Evolutionary conservation across 2,888 invertebrate genomes (phyloP), one percentile per base, ranked within the genome.

Genomic region (Napeogenes inachia): DNA sequence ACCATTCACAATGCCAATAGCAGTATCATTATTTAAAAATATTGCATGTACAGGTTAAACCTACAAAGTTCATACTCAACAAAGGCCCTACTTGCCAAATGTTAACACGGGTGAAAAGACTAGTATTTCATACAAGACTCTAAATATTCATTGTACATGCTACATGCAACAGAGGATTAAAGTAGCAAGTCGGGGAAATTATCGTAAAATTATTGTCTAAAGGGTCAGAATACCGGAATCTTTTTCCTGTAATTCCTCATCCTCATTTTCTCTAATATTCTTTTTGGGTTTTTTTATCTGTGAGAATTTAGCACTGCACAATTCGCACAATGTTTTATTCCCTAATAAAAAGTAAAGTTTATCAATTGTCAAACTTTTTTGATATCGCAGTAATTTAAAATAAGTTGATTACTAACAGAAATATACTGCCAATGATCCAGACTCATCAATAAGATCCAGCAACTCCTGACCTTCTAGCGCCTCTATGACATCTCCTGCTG

Each of bases 241-340:
- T 75, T 71, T 72, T 70, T 88, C 87, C 72, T 75, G 82, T 69
- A 77, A 82, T 73, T 89, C 90, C 73, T 89, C 90, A 50, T 87
- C 89, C 60, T 85, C 86, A 63, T 80, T 79, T 65, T 85, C 87
- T 75, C 91, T 92, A 71, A 88, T 88, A 77, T 89, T 89, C 91
- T 93, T 93, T 92, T 94, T 94, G 75, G 92, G 87, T 89, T 93
- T 95, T 91, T 94, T 94, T 85, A 92, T 91, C 65, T 63, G 63
- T 56, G 69, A 67, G 75, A 93, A 92, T 91, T 94, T 95, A 74
- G 94, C 92, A 91, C 92, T 94, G 93, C 96, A 96, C 85, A 94
- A 92, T 89, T 96, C 96, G 90, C 96, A 96, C 85, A 95, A 93
- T 78, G 96, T 96, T 94, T 95, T 96, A 94, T 96, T 96, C 96